Conservation (phyloP, 2,888 invertebrate genomes). For the Neelides folsomi region DNA sequence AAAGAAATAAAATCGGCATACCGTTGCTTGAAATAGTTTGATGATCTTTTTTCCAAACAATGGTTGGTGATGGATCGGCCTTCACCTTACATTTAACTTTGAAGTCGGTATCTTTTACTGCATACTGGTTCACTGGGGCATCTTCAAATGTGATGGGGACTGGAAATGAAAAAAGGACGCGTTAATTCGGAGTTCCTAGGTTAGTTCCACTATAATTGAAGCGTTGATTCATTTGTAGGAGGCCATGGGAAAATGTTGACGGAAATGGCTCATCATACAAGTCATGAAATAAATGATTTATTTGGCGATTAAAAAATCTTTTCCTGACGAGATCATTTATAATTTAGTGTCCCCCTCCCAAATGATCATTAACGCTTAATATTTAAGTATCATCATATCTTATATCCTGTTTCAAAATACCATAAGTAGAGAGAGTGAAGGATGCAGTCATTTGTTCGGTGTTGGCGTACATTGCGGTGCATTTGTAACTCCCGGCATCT, state of each 20-base stretch:
- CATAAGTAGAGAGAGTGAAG: slow-evolving; percentile 26
- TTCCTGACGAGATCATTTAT: no score
- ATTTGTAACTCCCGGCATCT: slow-evolving; percentile 48
- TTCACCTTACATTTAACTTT: slow-evolving; percentile 69
- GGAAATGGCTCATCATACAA: background rate
- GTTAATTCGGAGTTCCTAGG: background rate
- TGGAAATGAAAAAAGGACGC: slow-evolving; percentile 38
- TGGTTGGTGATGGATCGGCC: slow-evolving; percentile 67
- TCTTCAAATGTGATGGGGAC: slow-evolving; percentile 76
- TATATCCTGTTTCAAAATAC: slow-evolving; percentile 8
- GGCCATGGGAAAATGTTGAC: background rate
- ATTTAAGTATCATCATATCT: background rate
- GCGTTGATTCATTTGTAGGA: background rate
- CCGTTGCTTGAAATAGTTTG: slow-evolving; percentile 48
- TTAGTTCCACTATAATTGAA: background rate
- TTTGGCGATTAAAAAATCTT: background rate
- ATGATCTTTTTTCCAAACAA: slow-evolving; percentile 72
- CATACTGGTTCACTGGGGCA: slow-evolving; percentile 69
- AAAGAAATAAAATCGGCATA: no score
- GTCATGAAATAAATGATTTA: background rate
- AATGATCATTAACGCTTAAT: no score
- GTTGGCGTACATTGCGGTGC: slow-evolving; percentile 61
- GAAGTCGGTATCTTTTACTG: slow-evolving; percentile 60
- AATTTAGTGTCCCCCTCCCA: no score
- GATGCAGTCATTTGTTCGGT: slow-evolving; percentile 19